Evolutionary conservation across 2,888 invertebrate genomes (phyloP).

Genomic region (Operophtera brumata): DNA sequence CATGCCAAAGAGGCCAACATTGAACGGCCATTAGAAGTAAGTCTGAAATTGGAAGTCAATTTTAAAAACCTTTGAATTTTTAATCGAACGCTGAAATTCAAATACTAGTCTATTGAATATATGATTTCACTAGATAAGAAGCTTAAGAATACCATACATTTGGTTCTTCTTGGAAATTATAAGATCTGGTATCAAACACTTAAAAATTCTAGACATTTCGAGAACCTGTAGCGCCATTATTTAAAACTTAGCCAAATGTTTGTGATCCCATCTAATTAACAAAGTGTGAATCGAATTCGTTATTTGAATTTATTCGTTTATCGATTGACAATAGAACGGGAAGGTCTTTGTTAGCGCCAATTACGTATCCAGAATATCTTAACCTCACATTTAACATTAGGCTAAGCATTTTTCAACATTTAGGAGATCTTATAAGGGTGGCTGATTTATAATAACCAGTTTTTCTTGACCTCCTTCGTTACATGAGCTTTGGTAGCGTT

Average conservation of each 20-base stretch:
- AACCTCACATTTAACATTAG: background rate
- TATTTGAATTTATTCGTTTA: constrained; percentile 48
- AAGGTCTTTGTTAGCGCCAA: constrained; percentile 40
- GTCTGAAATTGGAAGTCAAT: no score
- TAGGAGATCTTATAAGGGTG: constrained; percentile 10
- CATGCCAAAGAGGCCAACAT: no score
- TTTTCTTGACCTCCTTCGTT: background rate
- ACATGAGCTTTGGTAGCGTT: background rate
- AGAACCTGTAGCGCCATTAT: no score
- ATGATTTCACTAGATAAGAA: no score
- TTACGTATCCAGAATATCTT: constrained; percentile 23
- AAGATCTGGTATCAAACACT: no score
- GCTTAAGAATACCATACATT: no score
- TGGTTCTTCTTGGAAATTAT: no score
- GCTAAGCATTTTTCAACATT: background rate
- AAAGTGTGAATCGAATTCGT: constrained; percentile 54
- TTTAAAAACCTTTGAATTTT: no score
- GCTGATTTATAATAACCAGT: background rate
- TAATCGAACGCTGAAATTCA: no score
- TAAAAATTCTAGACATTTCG: no score
- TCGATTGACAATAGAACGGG: constrained; percentile 51
- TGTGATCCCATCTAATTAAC: constrained; percentile 47
- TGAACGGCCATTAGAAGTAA: no score
- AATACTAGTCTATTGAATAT: no score
- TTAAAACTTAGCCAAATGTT: constrained; percentile 43